Base-by-base conservation (phyloP, 2,888 invertebrate genomes). In the Protodeltote pygarga region DNA sequence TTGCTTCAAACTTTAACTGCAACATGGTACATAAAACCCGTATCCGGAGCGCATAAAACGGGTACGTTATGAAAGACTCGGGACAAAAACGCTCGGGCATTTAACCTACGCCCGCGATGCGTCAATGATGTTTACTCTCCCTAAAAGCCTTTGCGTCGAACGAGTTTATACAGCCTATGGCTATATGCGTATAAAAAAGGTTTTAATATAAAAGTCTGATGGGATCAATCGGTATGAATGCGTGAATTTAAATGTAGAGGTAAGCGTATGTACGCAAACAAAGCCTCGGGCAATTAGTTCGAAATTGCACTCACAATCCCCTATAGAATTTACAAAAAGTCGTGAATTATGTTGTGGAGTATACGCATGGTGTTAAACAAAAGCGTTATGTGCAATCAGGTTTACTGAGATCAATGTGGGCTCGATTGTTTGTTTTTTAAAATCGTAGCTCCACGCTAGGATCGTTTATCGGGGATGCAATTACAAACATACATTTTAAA, bases 111-210 rank as follows among this genome's bases (percentile, higher is more conserved):
- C 68, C 66, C 67, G 72, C 77, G 79, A 84, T 79, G 85, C 85
- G 81, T 83, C 87, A 80, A 87, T 83, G 86, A 83, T 89, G 83
- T 88, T 89, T 89, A 79, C 87, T 77, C 77, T 79, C 70, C 77
- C 83, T 87, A 88, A 89, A 89, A 89, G 88, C 87, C 79, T 82
- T 68, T 71, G 71, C 73, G 62, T 57, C 53, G 61, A 71, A 73
- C 62, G 58, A 66, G 66, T 68, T 69, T 71, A 72, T 74, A 75
- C 69, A 68, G 41, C 24, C 27, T 39, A 34, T 35, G 13, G 28
- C 23, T 47, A 41, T 47, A 48, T 68, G 60, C 61, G 59, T 65
- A 54, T 52, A 70, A 53, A 77, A 79, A 76, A 50, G 73, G 64
- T 71, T 70, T 70, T 62, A 65, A 73, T 71, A 71, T 72, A 65